Evolutionary conservation across 2,888 invertebrate species (phyloP), one percentile per base, ranked within the genome.

Genomic region (Apocheima hispidaria): DNA sequence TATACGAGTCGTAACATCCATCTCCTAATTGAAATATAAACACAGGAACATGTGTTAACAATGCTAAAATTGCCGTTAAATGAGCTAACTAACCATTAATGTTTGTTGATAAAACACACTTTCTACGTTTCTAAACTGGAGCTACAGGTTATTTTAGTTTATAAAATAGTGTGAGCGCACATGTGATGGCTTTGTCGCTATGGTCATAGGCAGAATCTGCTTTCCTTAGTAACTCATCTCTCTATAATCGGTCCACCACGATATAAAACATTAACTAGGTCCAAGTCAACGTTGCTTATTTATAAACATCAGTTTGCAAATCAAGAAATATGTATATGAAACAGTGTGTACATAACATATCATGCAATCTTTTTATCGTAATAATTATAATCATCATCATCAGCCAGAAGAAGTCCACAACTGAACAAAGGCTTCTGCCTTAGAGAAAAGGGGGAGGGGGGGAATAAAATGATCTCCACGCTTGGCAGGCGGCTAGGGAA

Each of bases 41-140:
- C 61, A 50, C 43, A 6, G 36, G 48, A 53, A 60, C 60, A 60
- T 30, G 28, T 61, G 61, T 56, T 61, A 43, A 61, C 61, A 57
- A 61, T 56, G 36, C 52, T 52, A 23, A 48, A 52, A 52, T 51
- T 36, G 38, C 55, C 48, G 61, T 61, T 35, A 61, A 61, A 56
- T 51, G n/a, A 30, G 30, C 40, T 38, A 60, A 60, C 54, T 23
- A 21, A 38, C 54, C 49, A 43, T 49, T 49, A 43, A 52, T 40
- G 41, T 35, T 46, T 56, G 61, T 61, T 61, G 46, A 56, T 51
- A 41, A 52, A 56, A 51, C 51, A 60, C 30, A 55, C 43, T 60
- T 60, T 55, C 59, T 26, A 43, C 21, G 38, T 46, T 55, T 51
- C 41, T 33, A 28, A 53, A 60, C 43, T 49, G 26, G 41, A 28